phyloP scores from a whole-genome alignment of 2,888 invertebrate species.

The Notodonta dromedarius region DNA sequence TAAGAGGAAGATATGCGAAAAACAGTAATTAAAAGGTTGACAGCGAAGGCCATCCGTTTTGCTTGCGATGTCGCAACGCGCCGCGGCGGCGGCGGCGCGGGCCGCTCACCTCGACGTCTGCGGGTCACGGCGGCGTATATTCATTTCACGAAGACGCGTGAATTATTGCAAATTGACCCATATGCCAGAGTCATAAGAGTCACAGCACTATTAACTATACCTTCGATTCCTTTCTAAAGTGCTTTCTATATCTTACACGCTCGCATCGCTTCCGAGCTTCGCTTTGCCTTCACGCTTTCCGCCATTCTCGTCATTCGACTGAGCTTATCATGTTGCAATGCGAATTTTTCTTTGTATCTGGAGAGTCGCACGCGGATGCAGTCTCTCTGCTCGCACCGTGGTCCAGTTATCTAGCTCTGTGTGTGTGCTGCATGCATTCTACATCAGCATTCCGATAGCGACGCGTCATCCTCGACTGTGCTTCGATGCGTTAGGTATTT shows the following conservation, averaged over 20 bases:
- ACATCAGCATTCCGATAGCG: conserved; percentile 73
- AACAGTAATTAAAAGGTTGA: conserved; percentile 77
- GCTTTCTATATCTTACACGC: conserved; percentile 77
- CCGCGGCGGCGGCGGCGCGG: conserved; percentile 56
- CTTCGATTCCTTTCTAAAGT: conserved; percentile 83
- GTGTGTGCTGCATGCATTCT: conserved; percentile 67
- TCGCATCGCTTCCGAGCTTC: conserved; percentile 57
- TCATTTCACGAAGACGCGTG: too few relatives aligned
- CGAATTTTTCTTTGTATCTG: conserved; percentile 42
- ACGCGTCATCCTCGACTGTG: conserved; percentile 71
- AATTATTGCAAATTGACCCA: too few relatives aligned
- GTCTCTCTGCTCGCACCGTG: conserved; percentile 50
- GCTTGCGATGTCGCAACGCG: conserved; percentile 68
- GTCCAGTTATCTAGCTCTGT: conserved; percentile 58
- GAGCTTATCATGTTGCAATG: conserved; percentile 57
- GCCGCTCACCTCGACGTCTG: conserved; percentile 72
- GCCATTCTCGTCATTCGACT: conserved; percentile 54
- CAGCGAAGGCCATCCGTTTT: conserved; percentile 78
- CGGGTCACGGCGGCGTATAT: conserved; percentile 64
- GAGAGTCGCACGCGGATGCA: conserved; percentile 50
- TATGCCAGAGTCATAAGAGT: too few relatives aligned
- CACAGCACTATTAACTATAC: conserved; percentile 33
- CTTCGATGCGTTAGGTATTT: conserved; percentile 62
- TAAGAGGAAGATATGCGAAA: conserved; percentile 56
- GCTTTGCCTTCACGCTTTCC: conserved; percentile 65